These are phyloP conservation scores for Scaptodrosophila latifasciaeformis DNA, from an alignment of 2,888 invertebrate species.

Conservation along the genomic window DNA sequence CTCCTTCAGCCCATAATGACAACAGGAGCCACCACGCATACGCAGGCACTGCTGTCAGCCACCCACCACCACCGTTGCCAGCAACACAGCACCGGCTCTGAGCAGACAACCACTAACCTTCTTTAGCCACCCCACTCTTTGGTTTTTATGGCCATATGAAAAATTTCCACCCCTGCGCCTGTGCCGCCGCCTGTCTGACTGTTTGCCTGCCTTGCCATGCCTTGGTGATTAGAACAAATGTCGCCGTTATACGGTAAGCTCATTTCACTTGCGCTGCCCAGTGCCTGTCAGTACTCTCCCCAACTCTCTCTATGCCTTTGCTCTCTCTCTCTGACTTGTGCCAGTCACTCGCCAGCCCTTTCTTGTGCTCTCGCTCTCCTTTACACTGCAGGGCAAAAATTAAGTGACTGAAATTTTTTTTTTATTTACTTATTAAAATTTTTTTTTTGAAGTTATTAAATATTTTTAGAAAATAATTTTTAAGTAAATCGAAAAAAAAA, in stretches of 20 bases:
- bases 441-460: not conserved
- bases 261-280: slow-evolving; percentile 57
- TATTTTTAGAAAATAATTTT: not conserved
- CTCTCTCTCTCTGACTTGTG: slow-evolving; percentile 29
- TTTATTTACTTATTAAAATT: not conserved
- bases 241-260: slow-evolving; percentile 30
- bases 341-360: slow-evolving; percentile 16
- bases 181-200: slow-evolving; percentile 16
- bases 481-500: too few relatives aligned
- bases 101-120: slow-evolving; percentile 5
- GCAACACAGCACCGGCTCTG: slow-evolving; percentile 2
- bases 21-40: slow-evolving; percentile 24
- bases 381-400: slow-evolving; percentile 31
- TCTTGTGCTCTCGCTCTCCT: too few relatives aligned
- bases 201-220: too few relatives aligned
- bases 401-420: slow-evolving; percentile 1
- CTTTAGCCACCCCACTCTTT: slow-evolving; percentile 14
- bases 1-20: not conserved
- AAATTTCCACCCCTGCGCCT: not conserved
- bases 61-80: slow-evolving; percentile 17
- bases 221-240: too few relatives aligned
- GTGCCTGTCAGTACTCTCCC: too few relatives aligned
- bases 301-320: too few relatives aligned
- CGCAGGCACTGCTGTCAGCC: slow-evolving; percentile 52
- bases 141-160: too few relatives aligned